Base-by-base conservation (phyloP, 2,888 invertebrate genomes). In the Oxystoma pomonae region DNA sequence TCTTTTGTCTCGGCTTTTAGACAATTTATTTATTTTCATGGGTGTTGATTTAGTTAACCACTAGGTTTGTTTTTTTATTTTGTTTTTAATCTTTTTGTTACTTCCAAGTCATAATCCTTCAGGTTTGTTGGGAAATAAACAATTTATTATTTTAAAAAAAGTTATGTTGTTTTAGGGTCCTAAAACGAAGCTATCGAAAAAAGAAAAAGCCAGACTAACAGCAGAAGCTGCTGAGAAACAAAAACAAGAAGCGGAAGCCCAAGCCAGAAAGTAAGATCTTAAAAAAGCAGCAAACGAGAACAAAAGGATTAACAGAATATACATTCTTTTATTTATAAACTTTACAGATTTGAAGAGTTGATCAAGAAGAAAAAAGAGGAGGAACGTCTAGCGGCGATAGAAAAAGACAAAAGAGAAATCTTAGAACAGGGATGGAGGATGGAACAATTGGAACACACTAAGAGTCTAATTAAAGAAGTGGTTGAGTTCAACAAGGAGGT, bases 341-440 rank as follows among this genome's bases (percentile, higher is more conserved):
- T n/a, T 2, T 57, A 9, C 55, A 66, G 68, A 20, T 49, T 66
- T 61, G 69, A 69, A 17, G 71, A 72, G 59, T 16, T 69, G 17
- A 70, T 74, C 20, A 67, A 67, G 21, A 66, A 67, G 35, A 71
- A 74, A 17, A 53, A 70, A 16, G 75, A 76, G 59, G 73, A 75
- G 60, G 77, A 77, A 57, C 66, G 69, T 16, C 70, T 69, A 59
- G 72, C 69, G 1, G 76, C 75, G 0, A 73, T 76, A 9, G 75
- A 74, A 52, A 77, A 75, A 59, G 77, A 88, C 21, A 75, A 74
- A 60, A 68, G 68, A 16, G 77, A 80, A 53, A 63, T 65, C 0
- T 58, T 66, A 16, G 79, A 80, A 58, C 76, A 77, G 21, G 57
- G 64, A 1, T 16, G 72, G 9, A 67, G 80, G 3, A 61, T 69